A percentile compares a stretch with the other conserved stretches of the same genome.
Evolutionary conservation across 2,797 vertebrate species (phyloP).

Genomic region (Masticophis lateralis): DNA sequence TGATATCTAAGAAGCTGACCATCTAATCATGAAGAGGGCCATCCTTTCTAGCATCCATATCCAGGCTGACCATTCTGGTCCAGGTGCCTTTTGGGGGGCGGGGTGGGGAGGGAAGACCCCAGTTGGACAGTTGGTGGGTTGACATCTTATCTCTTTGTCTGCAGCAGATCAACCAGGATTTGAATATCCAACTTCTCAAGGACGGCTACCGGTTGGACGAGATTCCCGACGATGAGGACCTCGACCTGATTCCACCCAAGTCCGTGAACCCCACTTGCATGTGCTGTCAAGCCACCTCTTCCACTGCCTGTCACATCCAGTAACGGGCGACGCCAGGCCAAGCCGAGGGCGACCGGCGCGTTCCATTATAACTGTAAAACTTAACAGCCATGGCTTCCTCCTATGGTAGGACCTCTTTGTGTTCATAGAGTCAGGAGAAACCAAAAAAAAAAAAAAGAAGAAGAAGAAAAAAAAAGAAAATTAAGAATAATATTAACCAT

Average conservation of each 20-base stretch:
- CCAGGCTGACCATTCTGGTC: background rate
- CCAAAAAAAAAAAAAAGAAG: constrained; percentile 70
- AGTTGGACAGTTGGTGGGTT: constrained; percentile 26
- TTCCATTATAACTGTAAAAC: constrained; percentile 76
- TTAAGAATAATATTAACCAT: constrained; percentile 27
- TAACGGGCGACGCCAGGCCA: constrained; percentile 69
- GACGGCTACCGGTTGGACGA: constrained; percentile 96
- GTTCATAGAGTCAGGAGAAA: constrained; percentile 81
- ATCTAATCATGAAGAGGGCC: too few species aligned
- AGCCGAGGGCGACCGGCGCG: constrained; percentile 53
- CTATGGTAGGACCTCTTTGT: constrained; percentile 95
- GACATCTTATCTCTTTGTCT: constrained; percentile 67
- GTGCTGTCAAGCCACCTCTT: constrained; percentile 97
- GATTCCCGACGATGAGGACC: constrained; percentile 96
- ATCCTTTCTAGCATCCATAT: background rate
- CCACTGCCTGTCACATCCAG: constrained; percentile 96
- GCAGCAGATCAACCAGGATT: constrained; percentile 99
- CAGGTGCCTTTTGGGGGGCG: background rate
- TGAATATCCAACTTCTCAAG: constrained; percentile 98
- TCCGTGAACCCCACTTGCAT: constrained; percentile 97
- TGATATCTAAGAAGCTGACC: too few species aligned
- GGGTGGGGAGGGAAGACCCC: too few species aligned
- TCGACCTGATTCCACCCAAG: constrained; percentile 97
- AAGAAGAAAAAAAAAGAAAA: background rate
- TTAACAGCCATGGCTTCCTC: constrained; percentile 92